Evolutionary conservation across 35 echinoderm and acorn worm genomes (phyloP).

Genomic region (Nesometra sesokonis): DNA sequence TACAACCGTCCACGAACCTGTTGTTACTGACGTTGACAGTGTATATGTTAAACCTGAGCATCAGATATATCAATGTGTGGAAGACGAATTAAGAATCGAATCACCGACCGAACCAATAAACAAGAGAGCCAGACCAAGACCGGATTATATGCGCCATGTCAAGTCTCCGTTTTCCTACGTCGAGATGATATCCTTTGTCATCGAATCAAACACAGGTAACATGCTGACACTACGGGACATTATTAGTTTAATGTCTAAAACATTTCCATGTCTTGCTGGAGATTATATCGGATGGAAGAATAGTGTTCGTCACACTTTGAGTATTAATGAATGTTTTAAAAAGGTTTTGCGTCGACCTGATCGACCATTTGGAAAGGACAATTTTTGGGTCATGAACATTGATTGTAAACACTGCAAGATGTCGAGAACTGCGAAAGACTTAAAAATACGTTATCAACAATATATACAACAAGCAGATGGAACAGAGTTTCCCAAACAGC

Average conservation of each 20-base stretch:
- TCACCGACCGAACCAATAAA: background rate
- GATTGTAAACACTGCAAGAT: background rate
- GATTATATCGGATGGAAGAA: constrained; percentile 46
- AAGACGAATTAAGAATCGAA: background rate
- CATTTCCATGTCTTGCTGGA: constrained; percentile 48
- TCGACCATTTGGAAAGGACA: constrained; percentile 36
- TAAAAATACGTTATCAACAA: background rate
- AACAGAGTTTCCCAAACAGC: background rate
- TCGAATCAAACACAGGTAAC: constrained; percentile 29
- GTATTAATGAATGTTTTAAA: constrained; percentile 11
- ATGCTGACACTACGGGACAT: constrained; percentile 73
- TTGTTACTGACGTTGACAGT: background rate
- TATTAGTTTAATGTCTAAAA: constrained; percentile 14
- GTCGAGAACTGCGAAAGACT: background rate
- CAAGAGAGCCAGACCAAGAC: background rate
- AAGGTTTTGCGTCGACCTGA: constrained; percentile 31
- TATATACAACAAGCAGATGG: background rate
- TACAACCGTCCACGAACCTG: background rate
- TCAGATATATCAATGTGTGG: background rate
- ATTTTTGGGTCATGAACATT: constrained; percentile 37
- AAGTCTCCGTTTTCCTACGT: constrained; percentile 65
- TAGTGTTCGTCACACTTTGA: constrained; percentile 40
- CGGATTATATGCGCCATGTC: constrained; percentile 27
- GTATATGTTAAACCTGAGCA: background rate
- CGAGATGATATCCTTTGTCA: constrained; percentile 74